These are phyloP conservation scores for Synaphobranchus kaupii DNA, from an alignment of 2,797 vertebrate species.

Conservation along the genomic window DNA sequence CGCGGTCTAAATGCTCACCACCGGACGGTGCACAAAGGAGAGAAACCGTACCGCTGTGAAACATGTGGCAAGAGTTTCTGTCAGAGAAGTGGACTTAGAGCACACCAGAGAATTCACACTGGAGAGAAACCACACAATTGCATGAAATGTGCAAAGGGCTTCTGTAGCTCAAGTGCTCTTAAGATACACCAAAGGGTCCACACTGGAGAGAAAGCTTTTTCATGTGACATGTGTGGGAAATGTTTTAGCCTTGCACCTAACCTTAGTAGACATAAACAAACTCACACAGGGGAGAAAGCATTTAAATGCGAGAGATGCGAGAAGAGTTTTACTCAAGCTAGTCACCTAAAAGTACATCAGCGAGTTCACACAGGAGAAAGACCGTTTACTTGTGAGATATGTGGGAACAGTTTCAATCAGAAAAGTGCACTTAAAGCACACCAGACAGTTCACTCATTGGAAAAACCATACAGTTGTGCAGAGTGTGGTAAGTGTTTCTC, in stretches of 20 bases:
- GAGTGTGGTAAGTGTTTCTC: conserved; percentile 50
- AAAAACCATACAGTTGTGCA: conserved; percentile 38
- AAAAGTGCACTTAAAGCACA: conserved; percentile 47
- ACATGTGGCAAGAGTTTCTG: not conserved
- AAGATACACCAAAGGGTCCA: not conserved
- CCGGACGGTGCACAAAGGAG: not conserved
- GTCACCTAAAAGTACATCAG: conserved; percentile 47
- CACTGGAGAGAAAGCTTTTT: conserved; percentile 4
- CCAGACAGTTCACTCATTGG: conserved; percentile 37
- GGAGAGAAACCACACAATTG: not conserved
- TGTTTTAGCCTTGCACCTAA: not conserved
- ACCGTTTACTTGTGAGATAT: conserved; percentile 46
- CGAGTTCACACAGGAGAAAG: conserved; percentile 41
- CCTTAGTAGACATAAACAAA: not conserved
- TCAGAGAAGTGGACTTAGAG: not conserved
- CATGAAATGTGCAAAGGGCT: not conserved
- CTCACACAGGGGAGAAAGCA: not conserved
- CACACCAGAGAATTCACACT: conserved; percentile 2
- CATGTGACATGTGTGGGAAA: conserved; percentile 3
- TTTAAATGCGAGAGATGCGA: conserved; percentile 44
- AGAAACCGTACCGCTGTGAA: not conserved
- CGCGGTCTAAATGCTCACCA: not conserved
- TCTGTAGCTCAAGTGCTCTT: not conserved
- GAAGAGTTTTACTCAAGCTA: conserved; percentile 35
- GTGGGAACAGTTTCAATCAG: conserved; percentile 40